Percentiles rank a stretch among this genome's conserved stretches.
phyloP scores from a whole-genome alignment of 2,888 invertebrate genomes.

The Aphelenchoides bicaudatus region DNA sequence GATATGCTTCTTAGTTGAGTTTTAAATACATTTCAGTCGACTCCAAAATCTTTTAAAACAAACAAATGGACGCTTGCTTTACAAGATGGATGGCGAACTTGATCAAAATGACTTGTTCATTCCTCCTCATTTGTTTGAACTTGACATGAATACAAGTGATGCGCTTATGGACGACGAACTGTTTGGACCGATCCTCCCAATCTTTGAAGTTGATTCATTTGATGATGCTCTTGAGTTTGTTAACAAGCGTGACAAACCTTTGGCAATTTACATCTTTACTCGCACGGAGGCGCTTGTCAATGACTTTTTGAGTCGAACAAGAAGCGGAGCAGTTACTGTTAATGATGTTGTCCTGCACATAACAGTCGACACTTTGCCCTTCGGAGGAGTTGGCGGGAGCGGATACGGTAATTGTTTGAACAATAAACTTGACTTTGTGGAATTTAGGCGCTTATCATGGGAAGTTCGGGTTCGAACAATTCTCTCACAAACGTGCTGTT shows the following conservation, averaged over 20 bases:
- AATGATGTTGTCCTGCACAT: conserved; percentile 71
- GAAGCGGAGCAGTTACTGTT: conserved; percentile 75
- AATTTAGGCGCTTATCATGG: conserved; percentile 81
- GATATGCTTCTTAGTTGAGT: conserved; percentile 19
- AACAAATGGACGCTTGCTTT: conserved; percentile 70
- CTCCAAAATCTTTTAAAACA: conserved; percentile 70
- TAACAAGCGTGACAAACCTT: conserved; percentile 80
- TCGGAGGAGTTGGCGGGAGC: conserved; percentile 31
- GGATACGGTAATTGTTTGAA: conserved; percentile 20
- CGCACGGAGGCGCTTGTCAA: conserved; percentile 47
- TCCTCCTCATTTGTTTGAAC: conserved; percentile 75
- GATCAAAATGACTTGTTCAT: conserved; percentile 77
- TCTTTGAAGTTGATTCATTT: conserved; percentile 75
- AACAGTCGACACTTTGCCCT: conserved; percentile 22
- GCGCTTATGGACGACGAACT: conserved; percentile 75
- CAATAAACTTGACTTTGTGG: too few relatives aligned
- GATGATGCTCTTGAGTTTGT: conserved; percentile 79
- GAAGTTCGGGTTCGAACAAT: conserved; percentile 77
- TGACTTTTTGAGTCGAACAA: conserved; percentile 64
- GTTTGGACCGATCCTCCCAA: conserved; percentile 90
- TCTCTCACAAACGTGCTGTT: conserved; percentile 85
- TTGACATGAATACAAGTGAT: conserved; percentile 70
- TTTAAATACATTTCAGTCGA: conserved; percentile 66
- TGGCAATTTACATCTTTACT: conserved; percentile 81
- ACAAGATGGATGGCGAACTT: conserved; percentile 67